Base-by-base conservation (phyloP, 2,888 invertebrate genomes). In the Campoletis raptor region DNA sequence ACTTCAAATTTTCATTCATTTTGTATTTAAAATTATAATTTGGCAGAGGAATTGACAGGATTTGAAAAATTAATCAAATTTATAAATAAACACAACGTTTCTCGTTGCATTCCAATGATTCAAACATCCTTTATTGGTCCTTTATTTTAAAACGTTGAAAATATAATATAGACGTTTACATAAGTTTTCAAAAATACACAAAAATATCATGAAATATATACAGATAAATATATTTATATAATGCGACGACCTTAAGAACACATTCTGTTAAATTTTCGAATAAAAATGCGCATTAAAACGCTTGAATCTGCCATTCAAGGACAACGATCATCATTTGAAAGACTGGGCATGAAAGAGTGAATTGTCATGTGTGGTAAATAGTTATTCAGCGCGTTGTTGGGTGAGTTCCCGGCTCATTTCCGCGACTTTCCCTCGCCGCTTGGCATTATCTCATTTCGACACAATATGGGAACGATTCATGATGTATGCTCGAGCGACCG, bases 381-480 rank as follows among this genome's bases (percentile, higher is more conserved):
- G 30, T 9, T 61, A 30, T 61, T 30, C 6, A 15, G 61, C 57
- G 61, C 57, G 21, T 21, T 40, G 24, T 24, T 42, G 30, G 52
- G 52, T 6, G 37, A 52, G 18, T 24, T 61, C 15, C 24, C 40
- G 42, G 37, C 40, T 61, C 24, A 76, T 76, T 76, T 64, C 64
- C 45, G 24, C 64, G 64, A 77, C 64, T 79, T 78, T 78, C 40
- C 48, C 57, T 18, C 9, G 6, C 64, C 77, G 52, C 70, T 52
- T 66, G 45, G 73, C 52, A 57, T 66, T 70, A 66, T 85, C 74
- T 73, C 72, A 57, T 81, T 78, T 57, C 72, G 72, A 72, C 57
- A 79, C 78, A 61, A 74, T 64, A 78, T 21, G 78, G 48, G 24
- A 57, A 74, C 57, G 54, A 37, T 40, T 24, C 57, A 37, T 40